A percentile compares a stretch with the other conserved stretches of the same genome.
Evolutionary conservation across 2,113 vertebrate species (phyloP).

Genomic region (Leiothrix lutea): DNA sequence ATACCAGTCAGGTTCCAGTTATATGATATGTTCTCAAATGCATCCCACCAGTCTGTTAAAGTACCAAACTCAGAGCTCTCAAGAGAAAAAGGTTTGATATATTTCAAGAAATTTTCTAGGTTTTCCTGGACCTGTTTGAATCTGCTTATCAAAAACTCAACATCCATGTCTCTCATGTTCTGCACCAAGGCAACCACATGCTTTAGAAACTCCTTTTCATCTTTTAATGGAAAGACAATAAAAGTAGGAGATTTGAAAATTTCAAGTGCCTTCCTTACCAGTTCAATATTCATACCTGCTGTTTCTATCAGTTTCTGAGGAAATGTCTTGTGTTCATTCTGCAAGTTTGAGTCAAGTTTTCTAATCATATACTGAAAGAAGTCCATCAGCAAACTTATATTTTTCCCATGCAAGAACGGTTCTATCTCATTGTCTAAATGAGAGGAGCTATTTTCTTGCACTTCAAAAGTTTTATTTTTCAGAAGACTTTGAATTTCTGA

Average conservation of each 20-base stretch:
- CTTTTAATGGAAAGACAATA: background rate
- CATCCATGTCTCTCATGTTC: background rate
- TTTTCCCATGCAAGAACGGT: background rate
- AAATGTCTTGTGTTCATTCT: background rate
- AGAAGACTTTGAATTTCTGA: conserved; percentile 45
- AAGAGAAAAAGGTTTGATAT: background rate
- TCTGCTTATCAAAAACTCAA: conserved; percentile 28
- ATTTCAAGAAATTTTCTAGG: conserved; percentile 37
- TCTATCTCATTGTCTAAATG: background rate
- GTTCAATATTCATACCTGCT: background rate
- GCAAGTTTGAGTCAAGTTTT: conserved; percentile 13
- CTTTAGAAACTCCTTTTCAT: background rate
- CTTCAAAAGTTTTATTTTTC: background rate
- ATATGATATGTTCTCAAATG: background rate
- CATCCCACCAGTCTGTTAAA: conserved; percentile 42
- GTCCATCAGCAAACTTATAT: background rate
- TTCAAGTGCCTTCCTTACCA: background rate
- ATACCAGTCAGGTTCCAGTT: conserved; percentile 47
- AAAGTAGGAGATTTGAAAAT: background rate
- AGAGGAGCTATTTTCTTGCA: background rate
- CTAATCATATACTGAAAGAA: background rate
- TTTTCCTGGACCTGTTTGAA: conserved; percentile 26
- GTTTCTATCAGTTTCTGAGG: background rate
- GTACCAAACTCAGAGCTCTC: background rate
- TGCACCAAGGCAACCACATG: background rate